Conservation (phyloP, 1,140 invertebrate species). For the Neodiprion fabricii region DNA sequence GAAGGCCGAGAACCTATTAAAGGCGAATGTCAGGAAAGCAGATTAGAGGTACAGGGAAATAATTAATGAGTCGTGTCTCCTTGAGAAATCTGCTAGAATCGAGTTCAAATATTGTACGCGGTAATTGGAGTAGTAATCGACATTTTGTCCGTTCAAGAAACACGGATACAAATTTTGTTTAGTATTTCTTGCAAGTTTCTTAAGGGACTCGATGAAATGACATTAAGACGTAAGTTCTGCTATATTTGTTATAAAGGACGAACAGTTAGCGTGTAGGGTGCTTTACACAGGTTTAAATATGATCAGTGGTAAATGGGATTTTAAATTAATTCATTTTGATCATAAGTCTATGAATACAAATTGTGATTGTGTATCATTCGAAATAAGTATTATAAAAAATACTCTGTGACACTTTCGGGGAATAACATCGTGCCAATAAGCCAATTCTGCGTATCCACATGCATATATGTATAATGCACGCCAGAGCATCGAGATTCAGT, state of each 20-base stretch:
- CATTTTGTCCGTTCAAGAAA: too few species aligned
- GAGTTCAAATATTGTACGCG: too few species aligned
- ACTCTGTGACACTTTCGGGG: neutral
- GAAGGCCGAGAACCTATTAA: too few species aligned
- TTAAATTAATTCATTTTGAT: slow-evolving; percentile 9
- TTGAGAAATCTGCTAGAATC: too few species aligned
- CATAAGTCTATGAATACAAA: slow-evolving; percentile 3
- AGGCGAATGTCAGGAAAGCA: too few species aligned
- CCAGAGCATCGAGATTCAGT: too few species aligned
- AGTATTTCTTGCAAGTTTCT: neutral
- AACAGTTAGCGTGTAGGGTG: slow-evolving; percentile 40
- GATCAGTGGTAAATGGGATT: slow-evolving; percentile 6
- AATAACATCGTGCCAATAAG: neutral
- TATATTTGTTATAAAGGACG: slow-evolving; percentile 55
- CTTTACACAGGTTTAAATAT: slow-evolving; percentile 10
- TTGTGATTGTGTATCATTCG: slow-evolving; percentile 10
- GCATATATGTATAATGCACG: too few species aligned
- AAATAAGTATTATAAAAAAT: slow-evolving; percentile 12
- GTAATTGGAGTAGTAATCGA: too few species aligned
- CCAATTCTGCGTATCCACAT: neutral
- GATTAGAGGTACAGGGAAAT: too few species aligned
- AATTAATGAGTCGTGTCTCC: too few species aligned
- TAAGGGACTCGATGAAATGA: neutral
- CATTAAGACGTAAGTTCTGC: slow-evolving; percentile 48
- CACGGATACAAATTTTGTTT: too few species aligned